Base-by-base conservation (phyloP, 2,797 vertebrate species). In the Danionella dracula region DNA sequence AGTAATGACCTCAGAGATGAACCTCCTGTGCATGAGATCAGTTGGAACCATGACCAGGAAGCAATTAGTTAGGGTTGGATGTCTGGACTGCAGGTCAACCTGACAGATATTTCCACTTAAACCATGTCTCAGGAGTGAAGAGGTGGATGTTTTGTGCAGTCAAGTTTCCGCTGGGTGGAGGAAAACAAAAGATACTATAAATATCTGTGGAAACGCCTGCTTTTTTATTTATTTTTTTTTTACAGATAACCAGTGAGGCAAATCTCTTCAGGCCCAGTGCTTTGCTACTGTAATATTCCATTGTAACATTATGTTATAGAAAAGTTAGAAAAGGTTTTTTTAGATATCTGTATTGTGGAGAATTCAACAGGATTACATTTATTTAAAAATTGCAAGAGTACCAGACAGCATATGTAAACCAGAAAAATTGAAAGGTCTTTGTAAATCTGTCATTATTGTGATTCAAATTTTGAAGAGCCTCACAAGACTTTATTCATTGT, bases 31-130 rank as follows among this genome's bases (percentile, higher is more conserved):
- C 77, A 46, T 57, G 74, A 76, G 73, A 78, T 78, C 72, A 72
- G 79, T 50, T 74, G 76, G 81, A 81, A 85, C 81, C 77, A 69
- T 85, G 84, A 85, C 83, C 82, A 82, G 86, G 86, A 88, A 87
- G 81, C 81, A 79, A 83, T 87, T 84, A 82, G 79, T 81, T 79
- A 82, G 75, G 74, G 64, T 74, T 74, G 74, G 72, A 81, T 76
- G 76, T 63, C 68, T 76, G 63, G 66, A 77, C 76, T 71, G 72
- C 50, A 66, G 82, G 83, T 83, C 81, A 81, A 46, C 68, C 66
- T 48, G 38, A 62, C 79, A 81, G 70, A 81, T 78, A 80, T 75
- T 81, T 85, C 74, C 76, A 81, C 67, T 80, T 73, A 37, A 70
- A 51, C 51, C 74, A 40, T 66, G 31, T 80, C 66, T 76, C 75